These are phyloP conservation scores for Xanthorhoe spadicearia DNA, from an alignment of 2,888 invertebrate species.

Conservation along the genomic window DNA sequence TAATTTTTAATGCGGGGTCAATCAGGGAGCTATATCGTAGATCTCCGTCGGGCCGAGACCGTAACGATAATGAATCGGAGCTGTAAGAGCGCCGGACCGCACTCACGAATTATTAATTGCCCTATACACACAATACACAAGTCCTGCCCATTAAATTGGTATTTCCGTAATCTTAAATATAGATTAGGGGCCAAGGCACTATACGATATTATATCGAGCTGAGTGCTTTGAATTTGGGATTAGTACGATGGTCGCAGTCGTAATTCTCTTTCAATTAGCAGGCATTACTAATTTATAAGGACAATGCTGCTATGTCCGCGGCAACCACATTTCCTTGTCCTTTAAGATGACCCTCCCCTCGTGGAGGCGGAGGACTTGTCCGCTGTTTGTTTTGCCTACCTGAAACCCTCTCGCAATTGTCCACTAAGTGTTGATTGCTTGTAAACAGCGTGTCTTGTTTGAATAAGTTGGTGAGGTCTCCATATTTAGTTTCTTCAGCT, in stretches of 20 bases:
- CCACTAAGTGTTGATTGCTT: conserved; percentile 82
- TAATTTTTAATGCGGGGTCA: conserved; percentile 85
- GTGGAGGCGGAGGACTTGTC: conserved; percentile 66
- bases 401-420: conserved; percentile 77
- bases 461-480: conserved; percentile 47
- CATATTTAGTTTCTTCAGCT: conserved; percentile 23
- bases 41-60: conserved; percentile 78
- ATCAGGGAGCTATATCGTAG: conserved; percentile 83
- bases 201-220: conserved; percentile 34
- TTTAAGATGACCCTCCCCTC: conserved; percentile 76
- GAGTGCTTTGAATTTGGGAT: conserved; percentile 66
- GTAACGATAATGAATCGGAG: conserved; percentile 83
- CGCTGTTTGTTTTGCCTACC: conserved; percentile 80
- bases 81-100: conserved; percentile 81
- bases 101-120: conserved; percentile 85
- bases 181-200: conserved; percentile 35
- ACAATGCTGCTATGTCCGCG: conserved; percentile 70
- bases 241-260: conserved; percentile 64
- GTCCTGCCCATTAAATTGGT: conserved; percentile 59
- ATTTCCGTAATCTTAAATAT: conserved; percentile 49
- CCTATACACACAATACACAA: conserved; percentile 58
- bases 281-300: conserved; percentile 80
- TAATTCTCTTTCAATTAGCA: conserved; percentile 79
- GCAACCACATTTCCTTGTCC: conserved; percentile 74
- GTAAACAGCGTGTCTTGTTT: conserved; percentile 76